phyloP scores from a whole-genome alignment of 1,140 invertebrate genomes.

The Ceratosolen fusciceps region DNA sequence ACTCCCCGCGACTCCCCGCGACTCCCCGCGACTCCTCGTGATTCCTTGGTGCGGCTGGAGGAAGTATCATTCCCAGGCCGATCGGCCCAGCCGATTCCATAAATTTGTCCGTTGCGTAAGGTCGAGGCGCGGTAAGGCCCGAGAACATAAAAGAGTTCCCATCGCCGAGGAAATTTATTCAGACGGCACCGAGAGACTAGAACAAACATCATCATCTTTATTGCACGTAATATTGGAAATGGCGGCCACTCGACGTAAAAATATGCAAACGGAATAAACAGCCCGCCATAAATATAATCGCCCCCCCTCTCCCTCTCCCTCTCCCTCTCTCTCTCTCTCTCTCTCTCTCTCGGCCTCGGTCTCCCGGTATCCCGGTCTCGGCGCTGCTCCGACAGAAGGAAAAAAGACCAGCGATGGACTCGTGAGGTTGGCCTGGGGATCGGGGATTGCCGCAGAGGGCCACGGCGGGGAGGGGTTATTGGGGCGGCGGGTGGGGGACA shows the following conservation, averaged over 20 bases:
- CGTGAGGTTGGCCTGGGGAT: too few species aligned
- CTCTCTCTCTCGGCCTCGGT: neutral
- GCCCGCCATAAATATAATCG: conserved; percentile 38
- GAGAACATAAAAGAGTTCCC: conserved; percentile 6
- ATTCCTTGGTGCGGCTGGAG: too few species aligned
- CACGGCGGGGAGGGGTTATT: neutral
- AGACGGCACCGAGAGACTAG: neutral
- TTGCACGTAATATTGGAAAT: conserved; percentile 35
- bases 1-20: too few species aligned
- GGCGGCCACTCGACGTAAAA: neutral
- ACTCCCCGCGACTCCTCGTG: too few species aligned
- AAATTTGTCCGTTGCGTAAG: neutral
- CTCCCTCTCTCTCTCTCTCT: conserved; percentile 4
- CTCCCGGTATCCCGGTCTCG: neutral
- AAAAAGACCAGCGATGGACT: too few species aligned
- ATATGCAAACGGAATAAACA: conserved; percentile 34
- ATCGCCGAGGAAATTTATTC: conserved; percentile 15
- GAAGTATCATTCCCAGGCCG: neutral
- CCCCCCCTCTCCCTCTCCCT: neutral
- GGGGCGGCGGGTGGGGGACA: neutral
- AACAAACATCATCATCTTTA: conserved; percentile 24
- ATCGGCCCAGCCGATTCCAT: neutral
- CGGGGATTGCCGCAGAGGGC: neutral
- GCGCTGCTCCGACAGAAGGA: too few species aligned
- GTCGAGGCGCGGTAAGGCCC: neutral